Conservation (phyloP, 2,113 vertebrate species). For the Lepisosteus oculatus region DNA sequence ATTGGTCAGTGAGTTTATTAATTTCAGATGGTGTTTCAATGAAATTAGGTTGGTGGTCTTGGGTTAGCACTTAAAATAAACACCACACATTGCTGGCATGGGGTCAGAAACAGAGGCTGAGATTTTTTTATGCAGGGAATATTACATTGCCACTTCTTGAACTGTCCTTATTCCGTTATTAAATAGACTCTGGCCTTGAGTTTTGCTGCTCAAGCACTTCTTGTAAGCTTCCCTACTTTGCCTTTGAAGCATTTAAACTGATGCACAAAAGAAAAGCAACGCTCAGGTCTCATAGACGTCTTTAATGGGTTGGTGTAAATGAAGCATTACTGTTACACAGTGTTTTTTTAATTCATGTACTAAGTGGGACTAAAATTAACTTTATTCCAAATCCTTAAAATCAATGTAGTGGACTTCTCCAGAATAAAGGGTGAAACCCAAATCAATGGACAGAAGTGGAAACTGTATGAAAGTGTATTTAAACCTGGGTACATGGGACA, state of each 20-base stretch:
- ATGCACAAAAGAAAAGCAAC: too few relatives aligned
- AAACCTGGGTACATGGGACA: too few relatives aligned
- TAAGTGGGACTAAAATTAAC: too few relatives aligned
- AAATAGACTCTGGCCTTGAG: constrained; percentile 60
- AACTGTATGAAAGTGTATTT: too few relatives aligned
- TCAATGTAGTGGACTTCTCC: too few relatives aligned
- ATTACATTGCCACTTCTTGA: constrained; percentile 41
- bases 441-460: too few relatives aligned
- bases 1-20: neutral
- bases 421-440: too few relatives aligned
- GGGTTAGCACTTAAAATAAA: constrained; percentile 36
- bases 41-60: constrained; percentile 32
- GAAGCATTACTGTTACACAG: too few relatives aligned
- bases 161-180: constrained; percentile 55
- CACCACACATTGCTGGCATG: constrained; percentile 24
- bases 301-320: too few relatives aligned
- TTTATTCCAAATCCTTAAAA: too few relatives aligned
- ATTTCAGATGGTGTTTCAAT: constrained; percentile 14
- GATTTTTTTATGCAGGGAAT: constrained; percentile 40
- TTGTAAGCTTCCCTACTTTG: constrained; percentile 31
- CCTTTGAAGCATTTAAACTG: constrained; percentile 35
- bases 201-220: constrained; percentile 54
- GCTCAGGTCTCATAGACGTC: too few relatives aligned
- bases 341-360: too few relatives aligned
- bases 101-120: constrained; percentile 31